phyloP scores from a whole-genome alignment of 1,140 invertebrate genomes.

The Heliconius eleuchia region DNA sequence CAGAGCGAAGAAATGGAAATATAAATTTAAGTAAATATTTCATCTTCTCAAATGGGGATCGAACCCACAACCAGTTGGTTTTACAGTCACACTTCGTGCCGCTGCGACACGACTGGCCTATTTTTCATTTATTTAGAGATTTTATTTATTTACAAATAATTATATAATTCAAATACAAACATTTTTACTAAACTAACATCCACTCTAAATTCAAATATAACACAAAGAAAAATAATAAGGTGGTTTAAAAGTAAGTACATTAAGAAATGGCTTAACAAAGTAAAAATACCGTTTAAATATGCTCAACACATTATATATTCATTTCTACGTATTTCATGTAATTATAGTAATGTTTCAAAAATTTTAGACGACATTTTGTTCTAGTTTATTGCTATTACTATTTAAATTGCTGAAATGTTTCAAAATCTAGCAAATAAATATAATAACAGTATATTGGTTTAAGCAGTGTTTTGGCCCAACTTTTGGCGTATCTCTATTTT shows the following conservation, averaged over 20 bases:
- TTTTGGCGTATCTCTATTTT: no score
- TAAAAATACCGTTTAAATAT: slow-evolving; percentile 1
- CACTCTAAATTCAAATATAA: neutral
- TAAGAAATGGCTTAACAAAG: neutral
- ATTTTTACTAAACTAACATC: neutral
- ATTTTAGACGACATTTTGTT: neutral
- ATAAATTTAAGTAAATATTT: no score
- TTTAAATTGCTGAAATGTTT: neutral
- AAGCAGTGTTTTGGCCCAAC: no score
- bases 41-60: no score
- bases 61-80: no score
- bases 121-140: no score
- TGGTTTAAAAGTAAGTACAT: neutral
- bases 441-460: no score
- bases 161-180: neutral
- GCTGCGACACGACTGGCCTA: no score
- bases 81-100: no score
- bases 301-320: neutral
- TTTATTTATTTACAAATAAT: no score
- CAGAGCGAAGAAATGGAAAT: no score
- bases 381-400: neutral
- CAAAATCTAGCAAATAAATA: neutral
- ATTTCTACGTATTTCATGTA: neutral
- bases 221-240: neutral
- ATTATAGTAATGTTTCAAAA: slow-evolving; percentile 4